Percentiles rank a stretch among this genome's conserved stretches.
Conservation (phyloP, 2,113 vertebrate genomes). For the Gracilinanus agilis region DNA sequence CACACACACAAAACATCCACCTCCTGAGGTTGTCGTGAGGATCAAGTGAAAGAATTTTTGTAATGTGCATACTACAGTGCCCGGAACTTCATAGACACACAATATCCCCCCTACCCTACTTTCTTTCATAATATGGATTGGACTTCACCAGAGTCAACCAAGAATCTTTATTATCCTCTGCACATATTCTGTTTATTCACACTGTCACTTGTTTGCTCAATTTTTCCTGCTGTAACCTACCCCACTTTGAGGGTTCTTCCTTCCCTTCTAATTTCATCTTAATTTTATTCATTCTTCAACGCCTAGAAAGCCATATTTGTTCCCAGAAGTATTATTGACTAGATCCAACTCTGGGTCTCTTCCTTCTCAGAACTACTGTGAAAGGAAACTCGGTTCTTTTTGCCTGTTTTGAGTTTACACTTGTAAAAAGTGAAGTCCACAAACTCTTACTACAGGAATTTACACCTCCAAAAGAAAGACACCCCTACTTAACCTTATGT, state of each 20-base stretch:
- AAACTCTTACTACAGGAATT: too few relatives aligned
- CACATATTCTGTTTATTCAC: background rate
- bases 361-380: background rate
- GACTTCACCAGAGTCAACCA: background rate
- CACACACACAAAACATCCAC: background rate
- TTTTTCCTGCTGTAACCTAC: background rate
- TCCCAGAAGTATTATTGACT: background rate
- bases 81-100: background rate
- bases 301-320: background rate
- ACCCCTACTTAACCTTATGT: too few relatives aligned
- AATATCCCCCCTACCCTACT: background rate
- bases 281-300: background rate
- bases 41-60: background rate
- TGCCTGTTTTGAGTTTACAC: too few relatives aligned
- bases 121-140: background rate
- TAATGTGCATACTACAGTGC: background rate
- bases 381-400: too few relatives aligned
- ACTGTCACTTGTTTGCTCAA: background rate
- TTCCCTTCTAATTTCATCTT: background rate
- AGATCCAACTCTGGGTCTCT: background rate
- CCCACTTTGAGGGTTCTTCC: background rate
- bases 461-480: too few relatives aligned
- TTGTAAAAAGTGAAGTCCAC: too few relatives aligned
- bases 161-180: background rate
- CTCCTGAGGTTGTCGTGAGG: background rate